These are phyloP conservation scores for Tetrapedia diversipes DNA, from an alignment of 2,888 invertebrate genomes.

Conservation along the genomic window DNA sequence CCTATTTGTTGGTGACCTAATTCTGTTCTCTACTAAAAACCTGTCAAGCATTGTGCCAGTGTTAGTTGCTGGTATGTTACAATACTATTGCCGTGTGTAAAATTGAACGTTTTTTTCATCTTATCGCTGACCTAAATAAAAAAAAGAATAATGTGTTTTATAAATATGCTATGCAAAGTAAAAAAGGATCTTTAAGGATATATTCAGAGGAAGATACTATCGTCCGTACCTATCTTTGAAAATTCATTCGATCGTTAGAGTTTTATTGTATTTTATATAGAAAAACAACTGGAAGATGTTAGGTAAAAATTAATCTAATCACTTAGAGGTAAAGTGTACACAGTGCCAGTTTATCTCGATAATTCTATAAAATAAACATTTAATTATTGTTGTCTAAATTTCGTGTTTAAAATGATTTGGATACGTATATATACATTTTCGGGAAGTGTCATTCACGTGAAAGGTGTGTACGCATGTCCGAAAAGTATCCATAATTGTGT, in stretches of 20 bases:
- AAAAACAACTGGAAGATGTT: background rate
- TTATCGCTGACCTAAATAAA: constrained; percentile 15
- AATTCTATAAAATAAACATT: constrained; percentile 15
- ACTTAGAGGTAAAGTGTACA: background rate
- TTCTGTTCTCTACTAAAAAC: constrained; percentile 48
- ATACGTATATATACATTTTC: background rate
- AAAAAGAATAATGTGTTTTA: background rate
- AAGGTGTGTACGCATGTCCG: background rate
- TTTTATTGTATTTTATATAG: background rate
- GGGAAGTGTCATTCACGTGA: background rate
- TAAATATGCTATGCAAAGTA: background rate
- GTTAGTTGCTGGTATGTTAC: background rate
- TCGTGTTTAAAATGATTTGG: background rate
- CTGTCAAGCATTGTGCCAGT: constrained; percentile 36
- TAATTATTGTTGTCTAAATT: constrained; percentile 3
- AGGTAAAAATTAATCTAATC: constrained; percentile 38
- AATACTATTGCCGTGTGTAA: background rate
- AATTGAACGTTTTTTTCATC: background rate
- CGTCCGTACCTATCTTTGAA: background rate
- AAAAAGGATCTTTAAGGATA: background rate
- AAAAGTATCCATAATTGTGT: constrained; percentile 4
- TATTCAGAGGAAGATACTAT: background rate
- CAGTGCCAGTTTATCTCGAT: constrained; percentile 27
- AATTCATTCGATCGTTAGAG: background rate
- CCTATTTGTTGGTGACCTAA: constrained; percentile 71